phyloP scores from a whole-genome alignment of 2,888 invertebrate genomes.

The Nemoura dubitans region DNA sequence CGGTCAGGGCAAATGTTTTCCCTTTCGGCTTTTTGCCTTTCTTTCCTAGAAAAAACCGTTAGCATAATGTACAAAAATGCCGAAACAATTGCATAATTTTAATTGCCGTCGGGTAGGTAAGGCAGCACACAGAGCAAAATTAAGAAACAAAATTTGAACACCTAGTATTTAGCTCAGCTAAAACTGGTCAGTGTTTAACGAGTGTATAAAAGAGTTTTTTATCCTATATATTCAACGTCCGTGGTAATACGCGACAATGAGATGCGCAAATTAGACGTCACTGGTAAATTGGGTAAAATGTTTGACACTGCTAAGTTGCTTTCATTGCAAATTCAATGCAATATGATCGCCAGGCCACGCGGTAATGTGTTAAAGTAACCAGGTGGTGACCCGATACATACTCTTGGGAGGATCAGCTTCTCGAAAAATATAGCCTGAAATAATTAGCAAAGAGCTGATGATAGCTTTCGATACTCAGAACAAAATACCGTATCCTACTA shows the following conservation, averaged over 20 bases:
- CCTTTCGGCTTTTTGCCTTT: slow-evolving; percentile 88
- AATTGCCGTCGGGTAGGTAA: too few species aligned
- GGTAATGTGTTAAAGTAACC: slow-evolving; percentile 20
- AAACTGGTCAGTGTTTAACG: too few species aligned
- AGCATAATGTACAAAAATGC: slow-evolving; percentile 45
- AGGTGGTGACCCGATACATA: not conserved
- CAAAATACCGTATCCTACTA: slow-evolving; percentile 40
- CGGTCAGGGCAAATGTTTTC: slow-evolving; percentile 80
- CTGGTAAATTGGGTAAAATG: too few species aligned
- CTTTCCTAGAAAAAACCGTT: slow-evolving; percentile 68
- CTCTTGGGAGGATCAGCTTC: not conserved
- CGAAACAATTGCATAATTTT: too few species aligned
- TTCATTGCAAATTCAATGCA: slow-evolving; percentile 37
- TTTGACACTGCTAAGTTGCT: not conserved
- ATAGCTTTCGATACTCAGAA: slow-evolving; percentile 19
- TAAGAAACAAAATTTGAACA: slow-evolving; percentile 2
- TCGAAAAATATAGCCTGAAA: not conserved
- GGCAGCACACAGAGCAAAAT: too few species aligned
- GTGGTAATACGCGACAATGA: too few species aligned
- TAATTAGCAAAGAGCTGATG: not conserved
- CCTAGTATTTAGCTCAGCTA: not conserved
- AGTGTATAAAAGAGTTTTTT: too few species aligned
- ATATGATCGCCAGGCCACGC: slow-evolving; percentile 35
- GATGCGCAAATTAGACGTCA: too few species aligned
- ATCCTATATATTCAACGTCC: too few species aligned